These are phyloP conservation scores for Drosophila setosimentum DNA, from an alignment of 2,888 invertebrate species.

Conservation along the genomic window DNA sequence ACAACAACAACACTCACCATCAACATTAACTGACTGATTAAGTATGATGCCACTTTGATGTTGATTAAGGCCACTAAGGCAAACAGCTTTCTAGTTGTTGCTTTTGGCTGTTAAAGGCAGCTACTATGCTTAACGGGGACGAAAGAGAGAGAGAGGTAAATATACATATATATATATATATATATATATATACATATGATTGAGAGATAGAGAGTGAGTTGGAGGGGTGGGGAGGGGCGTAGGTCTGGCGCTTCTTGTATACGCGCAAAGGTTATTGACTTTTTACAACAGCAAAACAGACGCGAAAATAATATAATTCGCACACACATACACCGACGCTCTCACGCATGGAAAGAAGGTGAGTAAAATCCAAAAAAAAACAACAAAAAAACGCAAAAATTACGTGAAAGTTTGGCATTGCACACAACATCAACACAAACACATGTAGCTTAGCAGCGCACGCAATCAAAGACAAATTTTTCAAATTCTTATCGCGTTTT, in stretches of 20 bases:
- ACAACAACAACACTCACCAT: conserved; percentile 1
- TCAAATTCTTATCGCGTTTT: conserved; percentile 82
- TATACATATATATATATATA: background rate
- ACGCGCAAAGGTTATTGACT: conserved; percentile 75
- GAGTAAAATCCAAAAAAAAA: conserved; percentile 48
- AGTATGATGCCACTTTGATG: conserved; percentile 63
- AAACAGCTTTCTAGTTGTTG: conserved; percentile 60
- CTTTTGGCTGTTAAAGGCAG: conserved; percentile 40
- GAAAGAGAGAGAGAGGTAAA: background rate
- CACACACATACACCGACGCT: conserved; percentile 45
- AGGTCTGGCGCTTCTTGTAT: conserved; percentile 70
- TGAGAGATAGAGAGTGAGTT: background rate
- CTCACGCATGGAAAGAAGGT: conserved; percentile 36
- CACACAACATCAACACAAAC: conserved; percentile 44
- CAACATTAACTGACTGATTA: conserved; percentile 16
- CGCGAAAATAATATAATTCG: conserved; percentile 73
- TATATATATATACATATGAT: background rate
- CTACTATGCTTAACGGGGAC: conserved; percentile 39
- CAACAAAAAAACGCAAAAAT: conserved; percentile 61
- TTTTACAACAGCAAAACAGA: conserved; percentile 75
- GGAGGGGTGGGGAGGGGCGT: background rate
- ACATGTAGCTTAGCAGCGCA: conserved; percentile 24
- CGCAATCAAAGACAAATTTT: conserved; percentile 75
- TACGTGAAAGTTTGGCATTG: conserved; percentile 82
- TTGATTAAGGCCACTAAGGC: conserved; percentile 70